phyloP scores from a whole-genome alignment of 35 echinoderm and acorn worm species.

The Apostichopus californicus region DNA sequence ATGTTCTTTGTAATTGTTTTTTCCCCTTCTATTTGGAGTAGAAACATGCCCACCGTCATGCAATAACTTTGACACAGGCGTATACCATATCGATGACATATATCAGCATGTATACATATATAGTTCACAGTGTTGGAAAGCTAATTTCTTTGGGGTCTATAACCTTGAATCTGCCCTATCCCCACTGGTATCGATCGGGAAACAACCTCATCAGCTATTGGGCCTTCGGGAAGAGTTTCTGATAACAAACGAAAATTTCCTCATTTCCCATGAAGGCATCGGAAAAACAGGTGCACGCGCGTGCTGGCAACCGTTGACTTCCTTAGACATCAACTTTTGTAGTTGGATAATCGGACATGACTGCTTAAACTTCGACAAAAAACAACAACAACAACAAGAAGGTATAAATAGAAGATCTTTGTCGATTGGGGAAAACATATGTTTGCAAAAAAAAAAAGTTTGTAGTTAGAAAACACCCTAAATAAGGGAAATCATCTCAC shows the following conservation, averaged over 20 bases:
- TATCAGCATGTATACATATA: too few relatives aligned
- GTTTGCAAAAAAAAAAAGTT: neutral
- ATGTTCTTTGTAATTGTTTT: too few relatives aligned
- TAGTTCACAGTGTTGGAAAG: neutral
- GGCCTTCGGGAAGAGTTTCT: slow-evolving; percentile 43
- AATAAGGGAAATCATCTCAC: too few relatives aligned
- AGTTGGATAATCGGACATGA: neutral
- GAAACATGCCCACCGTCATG: too few relatives aligned
- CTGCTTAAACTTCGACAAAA: neutral
- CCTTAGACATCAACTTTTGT: neutral
- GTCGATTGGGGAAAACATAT: neutral
- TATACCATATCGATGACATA: too few relatives aligned
- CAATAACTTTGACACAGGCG: too few relatives aligned
- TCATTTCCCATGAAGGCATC: neutral
- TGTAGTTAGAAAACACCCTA: too few relatives aligned
- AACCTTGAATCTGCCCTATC: slow-evolving; percentile 1
- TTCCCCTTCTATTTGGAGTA: too few relatives aligned
- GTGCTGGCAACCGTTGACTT: neutral
- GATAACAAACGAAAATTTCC: slow-evolving; percentile 9
- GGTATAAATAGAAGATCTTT: neutral
- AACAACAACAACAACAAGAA: neutral
- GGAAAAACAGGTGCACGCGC: slow-evolving; percentile 30
- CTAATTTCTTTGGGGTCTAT: slow-evolving; percentile 24
- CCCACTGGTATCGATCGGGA: slow-evolving; percentile 33
- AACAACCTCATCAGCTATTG: slow-evolving; percentile 37